Conservation (phyloP, 2,113 vertebrate species). For the Oncorhynchus mykiss region DNA sequence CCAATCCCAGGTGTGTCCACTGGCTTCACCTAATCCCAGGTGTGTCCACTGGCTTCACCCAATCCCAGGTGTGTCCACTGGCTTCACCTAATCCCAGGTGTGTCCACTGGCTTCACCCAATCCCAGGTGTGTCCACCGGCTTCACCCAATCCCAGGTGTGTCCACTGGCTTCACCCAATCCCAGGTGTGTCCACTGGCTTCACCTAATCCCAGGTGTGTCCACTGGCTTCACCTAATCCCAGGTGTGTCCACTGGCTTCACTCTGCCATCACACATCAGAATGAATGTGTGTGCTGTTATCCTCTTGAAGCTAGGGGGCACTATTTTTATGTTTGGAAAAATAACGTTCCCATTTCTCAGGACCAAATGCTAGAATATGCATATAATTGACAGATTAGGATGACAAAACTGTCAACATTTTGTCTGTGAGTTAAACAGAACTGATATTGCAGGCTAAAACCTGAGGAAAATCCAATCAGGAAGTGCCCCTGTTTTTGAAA, state of each 20-base stretch:
- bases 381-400: no score
- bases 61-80: constrained; percentile 27
- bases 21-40: constrained; percentile 45
- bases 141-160: constrained; percentile 43
- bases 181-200: constrained; percentile 44
- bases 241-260: constrained; percentile 40
- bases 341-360: no score
- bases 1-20: constrained; percentile 6
- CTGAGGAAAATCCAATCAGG: no score
- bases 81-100: constrained; percentile 36
- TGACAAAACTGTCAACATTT: no score
- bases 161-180: constrained; percentile 46
- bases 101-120: constrained; percentile 51
- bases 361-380: no score
- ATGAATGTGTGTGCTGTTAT: constrained; percentile 42
- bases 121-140: constrained; percentile 33
- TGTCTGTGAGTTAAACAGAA: no score
- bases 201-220: constrained; percentile 20
- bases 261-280: constrained; percentile 56
- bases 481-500: no score
- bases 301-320: no score
- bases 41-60: constrained; percentile 46
- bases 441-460: no score
- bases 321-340: no score
- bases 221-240: constrained; percentile 46